These are phyloP conservation scores for Gymnopithys bicolor DNA, from an alignment of 2,797 vertebrate genomes.

Conservation along the genomic window DNA sequence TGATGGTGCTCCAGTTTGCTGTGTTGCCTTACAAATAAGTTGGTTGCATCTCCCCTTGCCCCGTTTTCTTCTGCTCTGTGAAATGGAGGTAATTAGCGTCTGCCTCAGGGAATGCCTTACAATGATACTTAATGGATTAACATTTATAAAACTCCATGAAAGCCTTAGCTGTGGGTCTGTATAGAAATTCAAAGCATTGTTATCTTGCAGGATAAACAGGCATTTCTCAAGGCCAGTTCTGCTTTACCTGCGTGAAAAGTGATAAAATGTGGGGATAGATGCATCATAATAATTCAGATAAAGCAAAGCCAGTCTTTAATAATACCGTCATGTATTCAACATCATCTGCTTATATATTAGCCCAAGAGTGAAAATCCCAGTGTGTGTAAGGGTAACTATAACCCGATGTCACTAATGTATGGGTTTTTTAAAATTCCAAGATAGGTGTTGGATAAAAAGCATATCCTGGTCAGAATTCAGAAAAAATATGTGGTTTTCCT, in stretches of 20 bases:
- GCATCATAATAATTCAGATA: neutral
- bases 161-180: neutral
- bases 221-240: neutral
- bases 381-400: neutral
- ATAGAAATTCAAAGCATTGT: slow-evolving; percentile 13
- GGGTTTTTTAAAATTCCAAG: neutral
- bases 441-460: neutral
- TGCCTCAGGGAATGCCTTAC: neutral
- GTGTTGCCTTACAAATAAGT: neutral
- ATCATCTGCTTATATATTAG: neutral
- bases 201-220: neutral
- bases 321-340: neutral
- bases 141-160: slow-evolving; percentile 35
- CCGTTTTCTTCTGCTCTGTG: neutral
- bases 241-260: neutral
- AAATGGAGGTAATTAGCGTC: slow-evolving; percentile 40
- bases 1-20: neutral
- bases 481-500: neutral
- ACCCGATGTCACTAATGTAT: neutral
- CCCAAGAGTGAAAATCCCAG: neutral
- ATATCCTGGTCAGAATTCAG: neutral
- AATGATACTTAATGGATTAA: slow-evolving; percentile 31
- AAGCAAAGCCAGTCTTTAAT: neutral
- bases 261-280: neutral
- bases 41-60: neutral